phyloP scores from a whole-genome alignment of 2,113 vertebrate species.

The Platysteira castanea region DNA sequence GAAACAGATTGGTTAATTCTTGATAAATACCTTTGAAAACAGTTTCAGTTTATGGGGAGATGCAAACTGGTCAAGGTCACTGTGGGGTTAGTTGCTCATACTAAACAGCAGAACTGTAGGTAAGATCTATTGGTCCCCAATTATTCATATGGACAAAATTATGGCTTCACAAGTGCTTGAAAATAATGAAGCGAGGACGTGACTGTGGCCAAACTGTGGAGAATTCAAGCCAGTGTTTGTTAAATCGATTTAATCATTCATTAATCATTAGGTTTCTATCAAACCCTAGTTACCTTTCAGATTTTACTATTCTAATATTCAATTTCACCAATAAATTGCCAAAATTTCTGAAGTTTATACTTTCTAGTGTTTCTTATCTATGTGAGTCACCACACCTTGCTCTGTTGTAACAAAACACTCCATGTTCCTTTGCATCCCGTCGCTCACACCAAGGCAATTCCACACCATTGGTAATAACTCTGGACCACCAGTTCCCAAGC shows the following conservation, averaged over 20 bases:
- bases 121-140: too few species aligned
- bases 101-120: neutral
- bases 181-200: neutral
- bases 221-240: neutral
- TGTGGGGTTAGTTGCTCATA: neutral
- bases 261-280: neutral
- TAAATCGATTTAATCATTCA: neutral
- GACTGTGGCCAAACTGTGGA: neutral
- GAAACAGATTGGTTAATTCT: neutral
- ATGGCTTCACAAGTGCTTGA: neutral
- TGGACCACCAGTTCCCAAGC: neutral
- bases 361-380: neutral
- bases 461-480: neutral
- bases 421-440: neutral
- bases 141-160: neutral
- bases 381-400: neutral
- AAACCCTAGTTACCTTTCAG: neutral
- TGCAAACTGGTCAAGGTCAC: neutral
- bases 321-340: neutral
- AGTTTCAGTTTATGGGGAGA: neutral
- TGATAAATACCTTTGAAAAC: neutral
- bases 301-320: neutral
- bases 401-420: neutral
- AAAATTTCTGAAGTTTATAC: neutral
- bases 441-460: neutral